These are phyloP conservation scores for Chloromyia formosa DNA, from an alignment of 2,888 invertebrate species.

Conservation along the genomic window DNA sequence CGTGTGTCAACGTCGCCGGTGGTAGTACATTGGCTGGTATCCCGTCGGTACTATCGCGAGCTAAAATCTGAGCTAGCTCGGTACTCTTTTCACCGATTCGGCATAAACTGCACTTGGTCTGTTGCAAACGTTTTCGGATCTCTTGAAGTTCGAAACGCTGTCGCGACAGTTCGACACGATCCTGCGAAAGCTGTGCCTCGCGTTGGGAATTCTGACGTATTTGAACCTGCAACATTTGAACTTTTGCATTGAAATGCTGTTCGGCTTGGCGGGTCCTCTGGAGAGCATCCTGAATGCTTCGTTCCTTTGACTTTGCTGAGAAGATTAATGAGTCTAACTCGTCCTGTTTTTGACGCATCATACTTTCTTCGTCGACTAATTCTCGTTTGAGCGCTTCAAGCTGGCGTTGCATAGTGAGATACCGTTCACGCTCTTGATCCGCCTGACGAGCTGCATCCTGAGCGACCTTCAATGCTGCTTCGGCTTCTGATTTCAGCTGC, in stretches of 20 bases:
- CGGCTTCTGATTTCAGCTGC: slow-evolving; percentile 58
- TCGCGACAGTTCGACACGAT: slow-evolving; percentile 58
- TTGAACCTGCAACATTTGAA: slow-evolving; percentile 58
- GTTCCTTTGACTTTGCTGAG: slow-evolving; percentile 58
- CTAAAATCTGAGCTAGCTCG: slow-evolving; percentile 55
- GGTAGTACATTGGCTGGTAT: slow-evolving; percentile 14
- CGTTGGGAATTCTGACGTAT: slow-evolving; percentile 59
- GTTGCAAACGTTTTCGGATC: slow-evolving; percentile 56
- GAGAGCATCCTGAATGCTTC: slow-evolving; percentile 55
- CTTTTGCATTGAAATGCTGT: slow-evolving; percentile 58
- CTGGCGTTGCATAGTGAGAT: slow-evolving; percentile 59
- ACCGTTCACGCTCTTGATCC: slow-evolving; percentile 61
- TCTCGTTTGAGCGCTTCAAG: slow-evolving; percentile 59
- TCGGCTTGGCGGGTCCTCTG: slow-evolving; percentile 57
- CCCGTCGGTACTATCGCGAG: slow-evolving; percentile 39
- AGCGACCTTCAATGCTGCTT: slow-evolving; percentile 60
- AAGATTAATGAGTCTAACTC: slow-evolving; percentile 58
- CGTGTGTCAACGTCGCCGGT: slow-evolving; percentile 35
- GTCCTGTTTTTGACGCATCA: slow-evolving; percentile 57
- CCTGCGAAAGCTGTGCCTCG: slow-evolving; percentile 60
- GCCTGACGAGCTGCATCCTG: slow-evolving; percentile 61
- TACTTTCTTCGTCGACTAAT: slow-evolving; percentile 59
- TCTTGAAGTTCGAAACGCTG: slow-evolving; percentile 61
- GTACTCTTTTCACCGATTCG: slow-evolving; percentile 58
- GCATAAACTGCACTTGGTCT: slow-evolving; percentile 60